A percentile compares a stretch with the other conserved stretches of the same genome.
Evolutionary conservation across 2,888 invertebrate species (phyloP).

Genomic region (Pollenia labialis): DNA sequence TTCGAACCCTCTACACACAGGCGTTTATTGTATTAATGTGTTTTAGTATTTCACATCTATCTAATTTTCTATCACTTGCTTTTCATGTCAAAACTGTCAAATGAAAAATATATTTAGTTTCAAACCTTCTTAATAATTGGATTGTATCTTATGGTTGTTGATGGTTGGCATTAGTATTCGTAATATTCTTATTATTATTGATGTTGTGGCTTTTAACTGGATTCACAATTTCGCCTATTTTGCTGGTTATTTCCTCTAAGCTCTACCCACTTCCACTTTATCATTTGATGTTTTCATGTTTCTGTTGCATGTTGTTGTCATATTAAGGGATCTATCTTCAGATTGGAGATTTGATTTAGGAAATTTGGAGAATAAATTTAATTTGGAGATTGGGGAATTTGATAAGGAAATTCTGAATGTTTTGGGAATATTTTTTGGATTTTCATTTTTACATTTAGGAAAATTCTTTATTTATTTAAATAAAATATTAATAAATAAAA

Average conservation of each 20-base stretch:
- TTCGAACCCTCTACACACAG: neutral
- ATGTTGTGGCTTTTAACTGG: constrained; percentile 30
- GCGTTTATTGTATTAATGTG: neutral
- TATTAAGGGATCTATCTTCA: too few species aligned
- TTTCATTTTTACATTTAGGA: too few species aligned
- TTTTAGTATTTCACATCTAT: neutral
- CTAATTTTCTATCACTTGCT: neutral
- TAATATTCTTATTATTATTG: constrained; percentile 28
- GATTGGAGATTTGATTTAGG: too few species aligned
- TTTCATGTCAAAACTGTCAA: constrained; percentile 2
- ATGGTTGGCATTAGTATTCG: constrained; percentile 8
- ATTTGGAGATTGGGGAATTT: too few species aligned
- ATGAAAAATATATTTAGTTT: constrained; percentile 13
- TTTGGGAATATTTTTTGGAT: too few species aligned
- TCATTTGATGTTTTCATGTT: constrained; percentile 7
- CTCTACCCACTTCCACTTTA: neutral
- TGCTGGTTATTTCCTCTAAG: neutral
- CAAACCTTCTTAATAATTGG: neutral
- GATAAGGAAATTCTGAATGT: too few species aligned
- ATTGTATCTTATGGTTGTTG: neutral
- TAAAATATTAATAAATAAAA: too few species aligned
- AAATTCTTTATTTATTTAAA: too few species aligned
- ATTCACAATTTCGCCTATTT: constrained; percentile 19
- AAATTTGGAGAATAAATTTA: too few species aligned
- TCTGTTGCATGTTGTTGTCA: too few species aligned